Conservation (phyloP, 1,140 invertebrate species). For the Potamilus streckersoni region DNA sequence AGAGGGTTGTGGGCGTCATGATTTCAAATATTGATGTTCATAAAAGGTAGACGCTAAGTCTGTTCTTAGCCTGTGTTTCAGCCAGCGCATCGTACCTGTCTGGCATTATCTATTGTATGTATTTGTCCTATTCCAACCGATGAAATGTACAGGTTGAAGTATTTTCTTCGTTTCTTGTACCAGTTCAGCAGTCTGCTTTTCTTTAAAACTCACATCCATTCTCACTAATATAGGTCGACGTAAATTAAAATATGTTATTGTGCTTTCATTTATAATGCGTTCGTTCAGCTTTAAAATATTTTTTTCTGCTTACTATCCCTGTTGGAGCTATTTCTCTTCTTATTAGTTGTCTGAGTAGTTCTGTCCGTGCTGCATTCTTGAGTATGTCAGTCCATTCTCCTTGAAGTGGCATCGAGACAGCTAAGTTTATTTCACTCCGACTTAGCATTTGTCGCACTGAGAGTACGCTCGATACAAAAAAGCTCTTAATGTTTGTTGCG, state of each 20-base stretch:
- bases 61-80: constrained; percentile 29
- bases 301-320: constrained; percentile 30
- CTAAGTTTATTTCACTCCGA: constrained; percentile 31
- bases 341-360: constrained; percentile 41
- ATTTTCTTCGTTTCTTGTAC: constrained; percentile 31
- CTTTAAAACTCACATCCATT: constrained; percentile 67
- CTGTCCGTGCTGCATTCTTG: constrained; percentile 38
- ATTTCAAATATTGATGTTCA: constrained; percentile 37
- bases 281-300: constrained; percentile 47
- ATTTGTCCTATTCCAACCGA: constrained; percentile 61
- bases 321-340: constrained; percentile 34
- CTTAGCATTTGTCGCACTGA: constrained; percentile 42
- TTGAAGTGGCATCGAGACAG: constrained; percentile 39
- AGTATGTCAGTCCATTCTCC: constrained; percentile 21
- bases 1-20: constrained; percentile 32
- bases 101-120: constrained; percentile 64
- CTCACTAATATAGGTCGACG: constrained; percentile 52
- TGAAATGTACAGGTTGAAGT: constrained; percentile 59
- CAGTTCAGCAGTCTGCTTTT: constrained; percentile 65
- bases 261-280: constrained; percentile 23
- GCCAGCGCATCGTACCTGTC: constrained; percentile 63
- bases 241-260: constrained; percentile 32
- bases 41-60: constrained; percentile 32
- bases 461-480: constrained; percentile 33
- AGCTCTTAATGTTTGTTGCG: constrained; percentile 37